Evolutionary conservation across 2,113 vertebrate genomes (phyloP), one percentile per base, ranked within the genome.

Genomic region (Gymnogyps californianus): DNA sequence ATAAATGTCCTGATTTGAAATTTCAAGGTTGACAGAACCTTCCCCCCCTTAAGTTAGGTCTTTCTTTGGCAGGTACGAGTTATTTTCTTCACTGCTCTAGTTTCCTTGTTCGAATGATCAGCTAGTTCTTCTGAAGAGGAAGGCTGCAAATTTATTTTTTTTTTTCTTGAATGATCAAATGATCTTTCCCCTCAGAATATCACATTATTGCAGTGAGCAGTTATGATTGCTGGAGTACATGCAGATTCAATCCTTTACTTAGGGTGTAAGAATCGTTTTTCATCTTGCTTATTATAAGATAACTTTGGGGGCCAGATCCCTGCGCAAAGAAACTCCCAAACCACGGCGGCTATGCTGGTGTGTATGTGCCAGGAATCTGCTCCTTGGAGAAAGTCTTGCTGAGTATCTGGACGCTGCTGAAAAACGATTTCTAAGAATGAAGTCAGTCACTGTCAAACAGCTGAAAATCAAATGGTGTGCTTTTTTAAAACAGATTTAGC

Each of bases 1-100:
- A 72, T 16, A 51, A 93, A 94, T 55, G 38, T 52, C 52, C 75
- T 80, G 46, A 16, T 17, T 38, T 55, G 55, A 76, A 52, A 78
- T 81, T 32, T 66, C 55, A 84, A 81, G 77, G 83, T 46, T 82
- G 51, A 44, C 36, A 46, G 8, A 76, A 32, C 4, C 5, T 20
- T 54, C 28, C 5, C 9, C 11, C 12, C 46, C 21, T 38, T 47
- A 44, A 25, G 57, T 25, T 31, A 59, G 77, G 22, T 47, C 31
- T 65, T 3, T 26, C 40, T 55, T 65, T 71, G 95, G 38, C 95
- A 99, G 99, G 97, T 98, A 88, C 95, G 94, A 70, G 98, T 95
- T 52, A 94, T 99, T 91, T 96, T 80, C 95, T 99, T 99, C 93
- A 96, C 97, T 12, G 98, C 98, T 69, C 85, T 96, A 78, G 97